Evolutionary conservation across 2,888 invertebrate genomes (phyloP).

Genomic region (Xestoiulus laeticollis): DNA sequence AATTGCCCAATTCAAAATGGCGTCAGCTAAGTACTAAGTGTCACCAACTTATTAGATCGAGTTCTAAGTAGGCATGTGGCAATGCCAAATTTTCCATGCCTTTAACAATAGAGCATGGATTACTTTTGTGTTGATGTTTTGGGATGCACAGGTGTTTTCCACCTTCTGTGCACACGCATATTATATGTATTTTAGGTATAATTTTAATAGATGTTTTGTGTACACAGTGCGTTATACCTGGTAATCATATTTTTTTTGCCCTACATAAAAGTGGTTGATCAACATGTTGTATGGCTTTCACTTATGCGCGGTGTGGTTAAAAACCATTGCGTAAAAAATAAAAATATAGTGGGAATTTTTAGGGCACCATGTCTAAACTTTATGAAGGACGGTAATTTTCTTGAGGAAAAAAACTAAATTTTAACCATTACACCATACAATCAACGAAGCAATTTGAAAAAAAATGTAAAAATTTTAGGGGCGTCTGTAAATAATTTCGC

Average conservation of each 20-base stretch:
- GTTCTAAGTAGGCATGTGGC: background rate
- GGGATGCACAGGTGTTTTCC: background rate
- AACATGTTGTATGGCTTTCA: background rate
- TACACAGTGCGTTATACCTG: constrained; percentile 21
- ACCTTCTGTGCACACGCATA: constrained; percentile 20
- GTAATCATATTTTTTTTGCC: background rate
- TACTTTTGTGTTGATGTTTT: constrained; percentile 23
- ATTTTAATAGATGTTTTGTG: background rate
- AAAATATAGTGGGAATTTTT: background rate
- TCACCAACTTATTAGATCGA: background rate
- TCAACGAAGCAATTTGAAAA: background rate
- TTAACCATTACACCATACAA: background rate
- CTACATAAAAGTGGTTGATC: constrained; percentile 1
- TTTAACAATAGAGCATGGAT: background rate
- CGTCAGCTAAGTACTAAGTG: background rate
- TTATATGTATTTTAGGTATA: background rate
- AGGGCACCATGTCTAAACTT: background rate
- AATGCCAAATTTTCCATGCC: background rate
- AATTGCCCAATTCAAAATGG: background rate
- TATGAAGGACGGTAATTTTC: background rate
- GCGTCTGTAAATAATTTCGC: background rate
- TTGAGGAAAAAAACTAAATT: background rate
- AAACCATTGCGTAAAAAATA: background rate
- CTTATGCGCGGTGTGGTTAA: background rate
- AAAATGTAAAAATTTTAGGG: background rate